Conservation (phyloP, 2,888 invertebrate genomes). For the Cybosia mesomella region DNA sequence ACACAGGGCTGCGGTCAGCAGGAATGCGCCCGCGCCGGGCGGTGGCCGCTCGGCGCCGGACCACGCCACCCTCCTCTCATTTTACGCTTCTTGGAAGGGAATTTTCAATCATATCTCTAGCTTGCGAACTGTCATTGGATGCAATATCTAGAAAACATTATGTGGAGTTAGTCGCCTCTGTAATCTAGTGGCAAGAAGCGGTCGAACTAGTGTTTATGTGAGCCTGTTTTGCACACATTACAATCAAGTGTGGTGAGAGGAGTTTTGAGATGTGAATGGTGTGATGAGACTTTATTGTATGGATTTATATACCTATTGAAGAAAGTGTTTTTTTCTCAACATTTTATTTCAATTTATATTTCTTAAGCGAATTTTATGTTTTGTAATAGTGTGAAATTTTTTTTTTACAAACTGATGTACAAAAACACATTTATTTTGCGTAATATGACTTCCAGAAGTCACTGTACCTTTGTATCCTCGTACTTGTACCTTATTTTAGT, state of each 20-base stretch:
- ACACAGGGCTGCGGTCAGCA: constrained; percentile 78
- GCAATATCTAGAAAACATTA: constrained; percentile 66
- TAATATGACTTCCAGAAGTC: background rate
- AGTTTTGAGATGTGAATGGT: constrained; percentile 35
- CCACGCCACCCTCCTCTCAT: constrained; percentile 65
- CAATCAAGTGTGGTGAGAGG: constrained; percentile 41
- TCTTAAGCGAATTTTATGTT: too few species aligned
- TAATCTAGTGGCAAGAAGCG: constrained; percentile 53
- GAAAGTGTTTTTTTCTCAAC: background rate
- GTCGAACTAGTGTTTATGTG: constrained; percentile 44
- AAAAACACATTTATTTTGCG: background rate
- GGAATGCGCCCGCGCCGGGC: constrained; percentile 73
- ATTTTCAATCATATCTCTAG: constrained; percentile 79
- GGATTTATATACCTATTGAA: background rate
- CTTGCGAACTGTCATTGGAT: constrained; percentile 72
- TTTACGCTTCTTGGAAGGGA: constrained; percentile 79
- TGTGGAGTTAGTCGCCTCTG: constrained; percentile 49
- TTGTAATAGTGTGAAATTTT: too few species aligned
- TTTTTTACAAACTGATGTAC: too few species aligned
- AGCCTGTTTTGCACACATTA: constrained; percentile 45
- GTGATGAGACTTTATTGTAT: constrained; percentile 9
- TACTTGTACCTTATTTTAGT: background rate
- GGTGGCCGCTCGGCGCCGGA: constrained; percentile 43
- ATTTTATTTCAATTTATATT: too few species aligned
- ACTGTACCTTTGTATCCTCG: background rate